Evolutionary conservation across 2,888 invertebrate genomes (phyloP).

Genomic region (Lacanobia wlatinum): DNA sequence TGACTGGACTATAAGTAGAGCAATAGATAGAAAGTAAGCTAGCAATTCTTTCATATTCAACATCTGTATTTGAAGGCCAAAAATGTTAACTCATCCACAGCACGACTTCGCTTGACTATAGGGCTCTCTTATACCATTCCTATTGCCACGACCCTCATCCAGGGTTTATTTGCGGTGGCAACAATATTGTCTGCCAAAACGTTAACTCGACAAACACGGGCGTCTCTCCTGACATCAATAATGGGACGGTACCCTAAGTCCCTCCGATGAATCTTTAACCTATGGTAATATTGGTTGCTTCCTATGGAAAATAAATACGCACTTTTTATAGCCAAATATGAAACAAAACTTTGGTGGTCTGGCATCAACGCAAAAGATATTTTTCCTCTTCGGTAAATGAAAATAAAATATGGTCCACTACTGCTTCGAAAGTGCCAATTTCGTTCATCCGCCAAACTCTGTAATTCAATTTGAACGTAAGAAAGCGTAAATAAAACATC

Average conservation of each 20-base stretch:
- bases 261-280: not conserved
- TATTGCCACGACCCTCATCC: too few relatives aligned
- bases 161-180: too few relatives aligned
- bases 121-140: too few relatives aligned
- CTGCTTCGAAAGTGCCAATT: constrained; percentile 15
- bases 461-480: constrained; percentile 27
- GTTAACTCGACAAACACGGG: too few relatives aligned
- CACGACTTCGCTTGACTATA: too few relatives aligned
- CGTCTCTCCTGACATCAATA: too few relatives aligned
- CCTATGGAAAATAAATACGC: not conserved
- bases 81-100: not conserved
- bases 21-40: not conserved
- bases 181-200: too few relatives aligned
- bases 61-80: not conserved
- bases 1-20: too few relatives aligned
- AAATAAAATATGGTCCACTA: constrained; percentile 9
- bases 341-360: not conserved
- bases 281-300: not conserved
- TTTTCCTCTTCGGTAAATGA: not conserved
- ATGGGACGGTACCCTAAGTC: too few relatives aligned
- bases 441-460: not conserved
- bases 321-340: not conserved
- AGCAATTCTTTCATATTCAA: not conserved
- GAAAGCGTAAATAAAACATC: constrained; percentile 52
- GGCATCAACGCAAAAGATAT: not conserved